Evolutionary conservation across 1,140 invertebrate genomes (phyloP), one percentile per base, ranked within the genome.

Genomic region (Chironomus tepperi): DNA sequence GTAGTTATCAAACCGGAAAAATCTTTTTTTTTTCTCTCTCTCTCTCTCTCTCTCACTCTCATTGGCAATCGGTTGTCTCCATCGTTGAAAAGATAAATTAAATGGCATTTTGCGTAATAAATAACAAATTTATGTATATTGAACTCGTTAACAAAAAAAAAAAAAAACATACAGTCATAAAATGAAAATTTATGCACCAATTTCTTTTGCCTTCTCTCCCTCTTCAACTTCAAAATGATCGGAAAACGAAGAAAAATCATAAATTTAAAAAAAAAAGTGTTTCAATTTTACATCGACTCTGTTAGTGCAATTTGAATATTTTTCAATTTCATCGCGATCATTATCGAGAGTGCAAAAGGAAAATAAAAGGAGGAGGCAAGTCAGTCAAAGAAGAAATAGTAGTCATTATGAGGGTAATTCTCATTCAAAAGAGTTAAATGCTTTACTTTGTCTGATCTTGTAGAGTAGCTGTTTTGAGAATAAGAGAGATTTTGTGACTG

Each of bases 181-280:
- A 70, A 70, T 70, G 65, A 70, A 70, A 70, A 70, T 70, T 70
- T 70, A 70, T 70, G 65, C 65, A 70, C 65, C 65, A 70, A 70
- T 70, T 70, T 70, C 18, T 34, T 34, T 34, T 34, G 24, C 47
- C n/a, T 15, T 57, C 47, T 57, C 43, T 47, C 47, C n/a, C 47
- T 57, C 24, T 47, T 47, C 43, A 47, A 9, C 8, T 47, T 15
- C 43, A n/a, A 34, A 34, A 34, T 34, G 24, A 34, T 34, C n/a
- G 47, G n/a, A 57, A n/a, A 57, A 57, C 47, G 65, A 21, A 70
- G 65, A 19, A 70, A 70, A 70, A 70, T 70, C 65, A 70, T 70
- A 70, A 70, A 70, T 70, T 70, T 70, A 34, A 34, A 34, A 5
- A 2, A 2, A 34, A 34, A 34, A 34, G 24, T 34, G 24, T 34